Evolutionary conservation across 2,113 vertebrate genomes (phyloP).

Genomic region (human (Homo sapiens)): DNA sequence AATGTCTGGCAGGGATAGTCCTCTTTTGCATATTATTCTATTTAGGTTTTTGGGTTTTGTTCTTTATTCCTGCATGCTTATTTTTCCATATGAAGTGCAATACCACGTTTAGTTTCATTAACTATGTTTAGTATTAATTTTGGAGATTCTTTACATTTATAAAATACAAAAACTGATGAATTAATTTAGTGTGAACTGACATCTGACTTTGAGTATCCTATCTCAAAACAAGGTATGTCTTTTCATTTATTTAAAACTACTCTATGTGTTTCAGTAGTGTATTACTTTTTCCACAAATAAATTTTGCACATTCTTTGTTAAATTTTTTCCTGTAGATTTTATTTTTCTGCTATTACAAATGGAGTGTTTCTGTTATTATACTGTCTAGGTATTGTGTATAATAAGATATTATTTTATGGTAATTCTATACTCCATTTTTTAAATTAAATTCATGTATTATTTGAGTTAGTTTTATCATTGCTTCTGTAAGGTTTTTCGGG

Average conservation of each 20-base stretch:
- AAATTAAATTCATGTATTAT: neutral
- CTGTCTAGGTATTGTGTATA: neutral
- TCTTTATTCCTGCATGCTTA: neutral
- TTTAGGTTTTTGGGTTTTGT: neutral
- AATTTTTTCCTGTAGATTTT: neutral
- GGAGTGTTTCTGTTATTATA: neutral
- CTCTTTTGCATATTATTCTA: neutral
- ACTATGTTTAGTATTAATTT: neutral
- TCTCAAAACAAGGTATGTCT: neutral
- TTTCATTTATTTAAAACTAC: neutral
- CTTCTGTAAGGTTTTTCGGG: neutral
- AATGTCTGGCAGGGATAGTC: neutral
- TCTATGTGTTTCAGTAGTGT: neutral
- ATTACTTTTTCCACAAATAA: neutral
- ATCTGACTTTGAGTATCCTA: neutral
- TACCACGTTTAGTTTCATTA: neutral
- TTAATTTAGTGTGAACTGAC: neutral
- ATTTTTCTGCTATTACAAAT: neutral
- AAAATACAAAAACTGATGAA: neutral
- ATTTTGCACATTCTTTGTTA: neutral
- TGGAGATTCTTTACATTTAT: neutral
- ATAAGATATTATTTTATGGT: neutral
- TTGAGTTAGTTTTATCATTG: neutral
- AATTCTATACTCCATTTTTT: neutral
- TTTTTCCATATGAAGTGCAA: neutral